Percentiles rank a stretch among this genome's conserved stretches.
phyloP scores from a whole-genome alignment of 2,113 vertebrate genomes.

The Tinamus guttatus region DNA sequence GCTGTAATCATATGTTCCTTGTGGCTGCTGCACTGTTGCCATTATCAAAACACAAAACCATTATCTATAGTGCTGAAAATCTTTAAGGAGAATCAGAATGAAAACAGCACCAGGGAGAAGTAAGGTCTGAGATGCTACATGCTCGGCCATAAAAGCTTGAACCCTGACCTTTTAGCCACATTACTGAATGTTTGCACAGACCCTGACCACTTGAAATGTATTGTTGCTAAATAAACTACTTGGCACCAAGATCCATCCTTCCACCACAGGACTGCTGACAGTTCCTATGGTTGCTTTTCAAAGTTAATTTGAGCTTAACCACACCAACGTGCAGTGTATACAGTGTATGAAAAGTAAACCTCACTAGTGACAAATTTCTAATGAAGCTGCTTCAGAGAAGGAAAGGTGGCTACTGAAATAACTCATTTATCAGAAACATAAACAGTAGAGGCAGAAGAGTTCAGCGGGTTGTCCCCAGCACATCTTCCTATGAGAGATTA shows the following conservation, averaged over 20 bases:
- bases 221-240: background rate
- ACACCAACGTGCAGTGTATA: background rate
- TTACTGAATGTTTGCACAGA: background rate
- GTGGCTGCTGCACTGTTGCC: background rate
- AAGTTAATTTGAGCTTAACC: background rate
- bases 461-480: background rate
- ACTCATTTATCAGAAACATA: background rate
- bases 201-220: background rate
- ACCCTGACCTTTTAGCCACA: background rate
- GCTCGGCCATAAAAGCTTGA: fast-evolving
- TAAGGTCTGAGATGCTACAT: background rate
- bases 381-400: background rate
- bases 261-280: background rate
- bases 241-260: background rate
- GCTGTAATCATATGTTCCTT: background rate
- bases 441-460: background rate
- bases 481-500: background rate
- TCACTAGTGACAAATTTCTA: background rate
- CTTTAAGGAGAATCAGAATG: background rate
- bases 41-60: background rate
- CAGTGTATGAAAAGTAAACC: background rate
- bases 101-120: background rate
- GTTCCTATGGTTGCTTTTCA: background rate
- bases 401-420: background rate
- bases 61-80: background rate